Evolutionary conservation across 2,113 vertebrate genomes (phyloP), one percentile per base, ranked within the genome.

Genomic region (Burhinus bistriatus): DNA sequence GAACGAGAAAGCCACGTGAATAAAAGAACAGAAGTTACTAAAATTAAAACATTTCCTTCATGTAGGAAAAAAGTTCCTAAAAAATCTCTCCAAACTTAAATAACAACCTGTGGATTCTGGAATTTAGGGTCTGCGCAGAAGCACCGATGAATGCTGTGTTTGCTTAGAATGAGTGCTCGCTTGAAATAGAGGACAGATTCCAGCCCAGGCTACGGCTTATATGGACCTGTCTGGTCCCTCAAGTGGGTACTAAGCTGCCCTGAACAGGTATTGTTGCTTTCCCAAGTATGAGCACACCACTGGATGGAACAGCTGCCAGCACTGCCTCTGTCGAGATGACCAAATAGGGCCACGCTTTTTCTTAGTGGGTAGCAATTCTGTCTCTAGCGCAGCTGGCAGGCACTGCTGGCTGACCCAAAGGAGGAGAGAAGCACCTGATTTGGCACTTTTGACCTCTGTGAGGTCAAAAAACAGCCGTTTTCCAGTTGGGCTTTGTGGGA

Each of bases 91-190:
- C 21, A 51, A 42, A 85, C 30, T 68, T 61, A 49, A 40, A 54
- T 44, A 73, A 23, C 27, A 54, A 18, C 19, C 51, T 36, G 3
- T 54, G 51, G 19, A 42, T 45, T 83, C 58, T 59, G 42, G 32
- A 72, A 89, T 64, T 52, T 30, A 58, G 8, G 11, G 42, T 83
- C 52, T 73, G 69, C 54, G 23, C 36, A 64, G 42, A 90, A 95
- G 30, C 22, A 45, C 5, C 0, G 0, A 38, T 62, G 45, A 49
- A 27, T 25, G 2, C 14, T 58, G 14, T 44, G 1, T 44, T 61
- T 52, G 44, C 13, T 47, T 61, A 34, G 27, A 70, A 32, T 25
- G 16, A 54, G 40, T 6, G 66, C 45, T 66, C 34, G 9, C 22
- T 66, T 58, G 68, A 59, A 36, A 59, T 26, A 27, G 26, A 38